These are phyloP conservation scores for Hippocampus comes DNA, from an alignment of 2,113 vertebrate species.

Conservation along the genomic window DNA sequence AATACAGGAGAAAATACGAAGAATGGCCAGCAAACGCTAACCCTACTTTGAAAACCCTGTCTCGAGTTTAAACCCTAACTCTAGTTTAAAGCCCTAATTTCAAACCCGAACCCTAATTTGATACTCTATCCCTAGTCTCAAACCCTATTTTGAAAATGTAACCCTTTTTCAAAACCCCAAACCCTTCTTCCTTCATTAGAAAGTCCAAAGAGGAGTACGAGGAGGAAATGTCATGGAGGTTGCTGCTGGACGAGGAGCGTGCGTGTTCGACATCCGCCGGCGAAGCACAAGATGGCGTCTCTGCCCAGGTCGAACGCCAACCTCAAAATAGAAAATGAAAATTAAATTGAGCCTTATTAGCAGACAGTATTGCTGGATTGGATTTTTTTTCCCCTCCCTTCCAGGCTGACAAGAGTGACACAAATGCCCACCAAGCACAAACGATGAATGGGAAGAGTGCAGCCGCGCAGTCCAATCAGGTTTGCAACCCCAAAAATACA, in stretches of 20 bases:
- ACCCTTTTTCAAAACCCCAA: too few relatives aligned
- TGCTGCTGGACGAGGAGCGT: conserved; percentile 42
- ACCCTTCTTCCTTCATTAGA: conserved; percentile 58
- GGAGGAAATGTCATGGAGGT: conserved; percentile 68
- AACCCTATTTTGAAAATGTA: too few relatives aligned
- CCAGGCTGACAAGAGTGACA: conserved; percentile 10
- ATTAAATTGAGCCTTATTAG: not conserved
- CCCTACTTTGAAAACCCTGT: too few relatives aligned
- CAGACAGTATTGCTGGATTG: not conserved
- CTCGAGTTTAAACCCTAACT: too few relatives aligned
- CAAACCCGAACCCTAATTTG: too few relatives aligned
- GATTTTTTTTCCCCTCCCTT: not conserved
- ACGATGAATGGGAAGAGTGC: conserved; percentile 40
- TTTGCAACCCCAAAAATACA: conserved; percentile 10
- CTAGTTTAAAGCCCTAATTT: too few relatives aligned
- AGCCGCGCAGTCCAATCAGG: conserved; percentile 15
- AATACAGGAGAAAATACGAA: too few relatives aligned
- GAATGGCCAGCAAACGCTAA: too few relatives aligned
- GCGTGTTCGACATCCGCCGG: conserved; percentile 61
- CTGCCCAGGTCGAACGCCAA: conserved; percentile 45
- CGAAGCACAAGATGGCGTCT: conserved; percentile 32
- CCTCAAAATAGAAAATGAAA: not conserved
- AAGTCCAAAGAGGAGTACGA: conserved; percentile 96
- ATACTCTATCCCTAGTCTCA: too few relatives aligned
- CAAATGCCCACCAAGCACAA: conserved; percentile 22